These are phyloP conservation scores for Crossaster papposus DNA, from an alignment of 53 echinoderm and acorn worm species.

Conservation along the genomic window DNA sequence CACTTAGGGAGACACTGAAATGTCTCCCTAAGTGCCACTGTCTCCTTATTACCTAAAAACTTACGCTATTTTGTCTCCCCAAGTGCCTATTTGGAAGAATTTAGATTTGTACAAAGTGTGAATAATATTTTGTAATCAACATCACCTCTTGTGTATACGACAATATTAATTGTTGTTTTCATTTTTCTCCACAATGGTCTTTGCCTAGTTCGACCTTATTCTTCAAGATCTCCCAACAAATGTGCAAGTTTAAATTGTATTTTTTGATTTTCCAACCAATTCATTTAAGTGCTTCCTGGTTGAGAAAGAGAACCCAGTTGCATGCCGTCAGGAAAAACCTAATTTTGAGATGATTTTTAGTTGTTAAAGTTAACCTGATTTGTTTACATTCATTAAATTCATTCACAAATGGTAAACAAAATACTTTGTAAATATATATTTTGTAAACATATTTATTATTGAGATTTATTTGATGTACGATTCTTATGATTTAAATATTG, in stretches of 20 bases:
- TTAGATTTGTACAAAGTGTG: neutral
- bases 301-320: neutral
- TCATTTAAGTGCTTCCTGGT: too few species aligned
- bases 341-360: neutral
- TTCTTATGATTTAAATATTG: slow-evolving; percentile 36
- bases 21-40: too few species aligned
- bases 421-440: slow-evolving; percentile 58
- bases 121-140: neutral
- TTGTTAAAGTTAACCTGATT: neutral
- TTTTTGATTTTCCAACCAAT: too few species aligned
- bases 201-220: too few species aligned
- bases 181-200: too few species aligned
- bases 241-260: too few species aligned
- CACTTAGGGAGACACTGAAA: too few species aligned
- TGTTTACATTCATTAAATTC: neutral
- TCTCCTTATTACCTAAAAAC: too few species aligned
- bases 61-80: too few species aligned
- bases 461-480: slow-evolving; percentile 50
- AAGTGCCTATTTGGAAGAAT: too few species aligned
- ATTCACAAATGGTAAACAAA: neutral
- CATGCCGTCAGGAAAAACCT: neutral
- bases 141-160: neutral
- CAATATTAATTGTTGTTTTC: too few species aligned
- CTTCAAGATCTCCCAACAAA: too few species aligned
- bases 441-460: slow-evolving; percentile 59